Evolutionary conservation across 2,888 invertebrate species (phyloP).

Genomic region (Drosophila engyochracea): DNA sequence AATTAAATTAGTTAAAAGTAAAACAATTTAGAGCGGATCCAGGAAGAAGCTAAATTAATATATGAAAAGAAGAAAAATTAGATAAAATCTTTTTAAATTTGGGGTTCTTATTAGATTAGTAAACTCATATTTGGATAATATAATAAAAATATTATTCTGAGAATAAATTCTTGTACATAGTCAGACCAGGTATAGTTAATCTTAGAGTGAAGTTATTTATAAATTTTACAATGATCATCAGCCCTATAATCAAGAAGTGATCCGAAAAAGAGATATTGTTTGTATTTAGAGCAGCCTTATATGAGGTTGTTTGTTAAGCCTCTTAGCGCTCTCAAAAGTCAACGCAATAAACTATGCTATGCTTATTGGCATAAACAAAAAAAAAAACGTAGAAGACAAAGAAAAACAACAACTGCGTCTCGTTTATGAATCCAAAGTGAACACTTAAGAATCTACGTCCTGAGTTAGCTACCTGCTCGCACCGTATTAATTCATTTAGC

Average conservation of each 20-base stretch:
- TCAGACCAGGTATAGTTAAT: background rate
- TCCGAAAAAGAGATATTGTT: background rate
- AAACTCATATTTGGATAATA: background rate
- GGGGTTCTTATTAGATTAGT: background rate
- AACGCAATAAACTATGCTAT: conserved; percentile 7
- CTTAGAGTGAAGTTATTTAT: background rate
- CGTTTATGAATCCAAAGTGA: conserved; percentile 71
- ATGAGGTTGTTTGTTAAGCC: background rate
- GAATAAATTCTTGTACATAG: background rate
- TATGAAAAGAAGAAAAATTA: background rate
- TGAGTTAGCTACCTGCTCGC: conserved; percentile 40
- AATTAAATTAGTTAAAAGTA: background rate
- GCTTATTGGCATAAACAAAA: conserved; percentile 1
- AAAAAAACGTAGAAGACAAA: background rate
- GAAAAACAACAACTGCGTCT: conserved; percentile 6
- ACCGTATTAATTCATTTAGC: conserved; percentile 75
- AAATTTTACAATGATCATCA: background rate
- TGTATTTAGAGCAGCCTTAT: background rate
- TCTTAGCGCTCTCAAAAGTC: background rate
- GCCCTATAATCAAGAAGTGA: background rate
- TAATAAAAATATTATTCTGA: background rate
- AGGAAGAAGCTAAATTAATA: background rate
- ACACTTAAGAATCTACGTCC: conserved; percentile 26
- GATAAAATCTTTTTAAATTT: background rate
- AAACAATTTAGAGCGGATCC: background rate